phyloP scores from a whole-genome alignment of 1,140 invertebrate species.

The Drosophila parvula region DNA sequence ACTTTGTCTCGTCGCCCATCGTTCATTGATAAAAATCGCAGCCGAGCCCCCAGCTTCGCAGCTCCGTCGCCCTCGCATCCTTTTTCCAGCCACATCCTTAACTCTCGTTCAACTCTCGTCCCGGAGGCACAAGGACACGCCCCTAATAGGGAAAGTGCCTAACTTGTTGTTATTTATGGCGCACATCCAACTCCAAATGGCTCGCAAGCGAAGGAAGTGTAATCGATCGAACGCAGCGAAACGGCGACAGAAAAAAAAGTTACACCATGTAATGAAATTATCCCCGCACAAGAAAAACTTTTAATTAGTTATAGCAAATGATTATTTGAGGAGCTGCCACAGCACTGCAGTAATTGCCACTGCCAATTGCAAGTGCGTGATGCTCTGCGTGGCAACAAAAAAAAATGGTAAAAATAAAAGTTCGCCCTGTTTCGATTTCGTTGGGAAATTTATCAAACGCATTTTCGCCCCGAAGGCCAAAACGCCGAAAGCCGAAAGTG shows the following conservation, averaged over 20 bases:
- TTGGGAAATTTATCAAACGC: constrained; percentile 71
- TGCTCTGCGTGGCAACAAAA: constrained; percentile 2
- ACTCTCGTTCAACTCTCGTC: constrained; percentile 14
- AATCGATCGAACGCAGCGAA: constrained; percentile 34
- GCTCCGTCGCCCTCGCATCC: constrained; percentile 3
- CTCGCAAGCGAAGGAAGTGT: neutral
- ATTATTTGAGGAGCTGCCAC: constrained; percentile 56
- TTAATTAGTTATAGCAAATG: constrained; percentile 76
- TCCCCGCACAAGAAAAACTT: constrained; percentile 47
- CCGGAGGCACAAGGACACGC: constrained; percentile 15
- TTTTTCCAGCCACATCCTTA: constrained; percentile 8
- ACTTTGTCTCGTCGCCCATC: constrained; percentile 51
- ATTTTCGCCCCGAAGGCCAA: constrained; percentile 49
- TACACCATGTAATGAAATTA: constrained; percentile 59
- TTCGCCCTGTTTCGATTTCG: constrained; percentile 37
- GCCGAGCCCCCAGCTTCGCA: constrained; percentile 6
- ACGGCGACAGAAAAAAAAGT: constrained; percentile 43
- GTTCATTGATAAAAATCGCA: constrained; percentile 74
- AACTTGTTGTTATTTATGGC: constrained; percentile 51
- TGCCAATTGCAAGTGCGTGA: constrained; percentile 40
- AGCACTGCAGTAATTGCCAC: constrained; percentile 29
- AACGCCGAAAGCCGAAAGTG: constrained; percentile 44
- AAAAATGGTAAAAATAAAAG: constrained; percentile 21
- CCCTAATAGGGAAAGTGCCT: constrained; percentile 22
- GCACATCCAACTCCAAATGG: constrained; percentile 1